These are phyloP conservation scores for Hippocampus zosterae DNA, from an alignment of 2,113 vertebrate genomes.

Conservation along the genomic window DNA sequence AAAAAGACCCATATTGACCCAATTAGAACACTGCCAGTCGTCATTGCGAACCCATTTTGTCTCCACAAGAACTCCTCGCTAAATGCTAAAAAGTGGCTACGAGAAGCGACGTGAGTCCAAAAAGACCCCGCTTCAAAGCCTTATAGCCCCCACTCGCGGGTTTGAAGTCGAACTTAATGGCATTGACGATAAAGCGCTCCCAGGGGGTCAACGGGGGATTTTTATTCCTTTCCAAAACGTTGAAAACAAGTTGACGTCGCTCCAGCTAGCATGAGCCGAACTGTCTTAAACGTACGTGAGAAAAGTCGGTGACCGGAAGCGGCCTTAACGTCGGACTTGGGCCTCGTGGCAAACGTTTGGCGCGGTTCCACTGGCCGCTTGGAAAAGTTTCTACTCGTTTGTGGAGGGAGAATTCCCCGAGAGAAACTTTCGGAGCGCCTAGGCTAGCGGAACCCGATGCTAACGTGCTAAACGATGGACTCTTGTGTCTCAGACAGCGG, in stretches of 20 bases:
- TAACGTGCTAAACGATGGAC: not conserved
- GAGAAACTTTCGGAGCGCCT: not conserved
- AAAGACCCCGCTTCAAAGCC: not conserved
- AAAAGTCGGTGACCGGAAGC: constrained; percentile 42
- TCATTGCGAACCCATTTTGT: not conserved
- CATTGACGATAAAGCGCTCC: not conserved
- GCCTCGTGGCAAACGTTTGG: not conserved
- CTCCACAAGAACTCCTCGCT: too few relatives aligned
- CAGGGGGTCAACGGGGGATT: not conserved
- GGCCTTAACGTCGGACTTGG: not conserved
- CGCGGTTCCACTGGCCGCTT: not conserved
- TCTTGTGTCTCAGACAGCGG: not conserved
- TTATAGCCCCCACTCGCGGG: too few relatives aligned
- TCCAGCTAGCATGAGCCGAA: not conserved
- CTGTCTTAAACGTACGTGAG: constrained; percentile 42
- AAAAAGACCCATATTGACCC: too few relatives aligned
- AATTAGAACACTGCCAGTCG: too few relatives aligned
- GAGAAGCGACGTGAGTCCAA: not conserved
- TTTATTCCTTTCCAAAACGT: constrained; percentile 11
- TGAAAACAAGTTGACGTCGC: not conserved
- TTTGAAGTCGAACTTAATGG: not conserved
- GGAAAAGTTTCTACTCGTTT: not conserved
- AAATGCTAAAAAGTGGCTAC: not conserved
- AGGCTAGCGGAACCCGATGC: not conserved
- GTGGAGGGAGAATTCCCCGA: too few relatives aligned